Evolutionary conservation across 2,888 invertebrate genomes (phyloP).

Genomic region (Pseudolycoriella hygida): DNA sequence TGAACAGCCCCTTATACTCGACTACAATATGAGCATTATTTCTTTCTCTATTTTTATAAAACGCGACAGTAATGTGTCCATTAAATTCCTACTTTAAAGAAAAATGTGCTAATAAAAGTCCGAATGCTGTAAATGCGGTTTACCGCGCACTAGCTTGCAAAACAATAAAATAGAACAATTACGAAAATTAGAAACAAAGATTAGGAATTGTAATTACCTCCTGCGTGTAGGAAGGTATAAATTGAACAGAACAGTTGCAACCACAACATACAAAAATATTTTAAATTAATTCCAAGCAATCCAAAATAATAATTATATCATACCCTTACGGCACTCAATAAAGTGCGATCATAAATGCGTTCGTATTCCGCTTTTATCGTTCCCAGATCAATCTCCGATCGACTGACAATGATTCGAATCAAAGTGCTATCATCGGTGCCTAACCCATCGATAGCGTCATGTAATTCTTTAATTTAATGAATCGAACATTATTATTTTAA

Average conservation of each 20-base stretch:
- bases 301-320: slow-evolving; percentile 4
- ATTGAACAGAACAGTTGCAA: background rate
- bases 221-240: background rate
- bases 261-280: background rate
- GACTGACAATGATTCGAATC: slow-evolving; percentile 50
- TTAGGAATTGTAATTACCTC: background rate
- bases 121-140: no score
- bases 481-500: no score
- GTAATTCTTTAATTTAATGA: slow-evolving; percentile 21
- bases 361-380: slow-evolving; percentile 54
- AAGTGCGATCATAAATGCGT: slow-evolving; percentile 46
- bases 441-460: slow-evolving; percentile 45
- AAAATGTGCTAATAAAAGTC: no score
- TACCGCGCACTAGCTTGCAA: no score
- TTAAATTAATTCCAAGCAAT: background rate
- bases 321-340: slow-evolving; percentile 46
- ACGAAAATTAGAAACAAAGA: no score
- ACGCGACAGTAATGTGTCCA: no score
- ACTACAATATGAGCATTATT: no score
- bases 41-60: no score
- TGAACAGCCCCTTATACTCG: no score
- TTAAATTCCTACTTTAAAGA: no score
- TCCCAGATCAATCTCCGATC: slow-evolving; percentile 51
- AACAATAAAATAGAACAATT: no score
- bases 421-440: slow-evolving; percentile 57